A percentile compares a stretch with the other conserved stretches of the same genome.
phyloP scores from a whole-genome alignment of 2,888 invertebrate species.

The Tortricodes alternella region DNA sequence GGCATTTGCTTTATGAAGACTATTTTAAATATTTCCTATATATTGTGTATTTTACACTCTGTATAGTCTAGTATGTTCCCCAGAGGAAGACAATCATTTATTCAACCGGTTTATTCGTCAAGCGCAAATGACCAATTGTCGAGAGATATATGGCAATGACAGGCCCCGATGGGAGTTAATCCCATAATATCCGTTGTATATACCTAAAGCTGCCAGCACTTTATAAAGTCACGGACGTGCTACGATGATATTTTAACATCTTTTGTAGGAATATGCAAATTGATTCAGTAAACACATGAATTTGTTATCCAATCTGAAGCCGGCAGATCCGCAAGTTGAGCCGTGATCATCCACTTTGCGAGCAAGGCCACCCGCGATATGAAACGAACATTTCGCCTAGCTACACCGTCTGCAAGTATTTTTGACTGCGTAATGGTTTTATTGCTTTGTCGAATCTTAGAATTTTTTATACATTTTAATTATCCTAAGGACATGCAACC shows the following conservation, averaged over 20 bases:
- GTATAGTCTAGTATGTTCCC: background rate
- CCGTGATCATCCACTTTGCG: constrained; percentile 78
- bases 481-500: constrained; percentile 5
- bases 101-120: background rate
- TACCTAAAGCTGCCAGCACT: constrained; percentile 25
- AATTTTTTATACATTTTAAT: constrained; percentile 24
- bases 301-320: constrained; percentile 68
- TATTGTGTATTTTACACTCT: background rate
- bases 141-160: constrained; percentile 7
- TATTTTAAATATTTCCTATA: too few relatives aligned
- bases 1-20: too few relatives aligned
- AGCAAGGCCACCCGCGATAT: constrained; percentile 57
- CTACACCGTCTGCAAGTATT: constrained; percentile 9
- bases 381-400: constrained; percentile 20
- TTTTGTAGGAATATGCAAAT: constrained; percentile 45
- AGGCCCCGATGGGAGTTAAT: constrained; percentile 14
- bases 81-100: constrained; percentile 17
- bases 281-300: constrained; percentile 60
- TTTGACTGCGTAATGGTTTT: constrained; percentile 16
- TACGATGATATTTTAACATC: constrained; percentile 41
- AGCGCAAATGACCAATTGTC: constrained; percentile 18
- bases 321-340: constrained; percentile 53
- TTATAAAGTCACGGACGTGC: constrained; percentile 23
- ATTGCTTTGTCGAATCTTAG: constrained; percentile 19
- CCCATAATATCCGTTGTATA: constrained; percentile 16